Conservation (phyloP, 2,113 vertebrate genomes). For the Chaetops frenatus region DNA sequence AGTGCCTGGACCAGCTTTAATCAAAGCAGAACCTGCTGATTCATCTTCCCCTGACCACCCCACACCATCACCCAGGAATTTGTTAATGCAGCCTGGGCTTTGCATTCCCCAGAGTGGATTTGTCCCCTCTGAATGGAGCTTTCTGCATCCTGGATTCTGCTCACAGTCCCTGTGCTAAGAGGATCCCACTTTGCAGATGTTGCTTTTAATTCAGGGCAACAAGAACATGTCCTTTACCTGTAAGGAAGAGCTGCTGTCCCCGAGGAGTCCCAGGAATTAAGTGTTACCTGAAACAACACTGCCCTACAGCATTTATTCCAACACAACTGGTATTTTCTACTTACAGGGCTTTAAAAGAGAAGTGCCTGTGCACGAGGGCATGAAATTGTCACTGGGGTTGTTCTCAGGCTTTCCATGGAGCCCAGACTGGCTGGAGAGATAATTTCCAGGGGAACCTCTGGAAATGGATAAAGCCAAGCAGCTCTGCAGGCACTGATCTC, state of each 20-base stretch:
- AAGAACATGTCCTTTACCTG: background rate
- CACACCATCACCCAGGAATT: rapidly evolving
- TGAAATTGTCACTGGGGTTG: background rate
- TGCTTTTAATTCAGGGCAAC: background rate
- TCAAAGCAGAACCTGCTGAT: background rate
- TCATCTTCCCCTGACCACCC: background rate
- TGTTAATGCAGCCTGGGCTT: no score
- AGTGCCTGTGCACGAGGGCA: background rate
- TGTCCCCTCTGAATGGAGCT: background rate
- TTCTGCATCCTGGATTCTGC: background rate
- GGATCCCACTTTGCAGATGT: background rate
- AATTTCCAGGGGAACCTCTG: background rate
- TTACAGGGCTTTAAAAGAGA: background rate
- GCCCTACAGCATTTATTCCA: background rate
- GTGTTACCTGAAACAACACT: background rate
- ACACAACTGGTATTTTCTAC: background rate
- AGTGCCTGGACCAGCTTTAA: background rate
- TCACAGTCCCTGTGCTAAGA: background rate
- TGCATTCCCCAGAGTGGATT: background rate
- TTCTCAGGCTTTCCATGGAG: background rate
- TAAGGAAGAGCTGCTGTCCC: background rate
- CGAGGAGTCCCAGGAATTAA: background rate
- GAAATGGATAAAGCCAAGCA: background rate
- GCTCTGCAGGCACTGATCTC: background rate
- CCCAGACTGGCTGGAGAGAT: background rate